Base-by-base conservation (phyloP, 2,888 invertebrate species). In the Drymonia ruficornis region DNA sequence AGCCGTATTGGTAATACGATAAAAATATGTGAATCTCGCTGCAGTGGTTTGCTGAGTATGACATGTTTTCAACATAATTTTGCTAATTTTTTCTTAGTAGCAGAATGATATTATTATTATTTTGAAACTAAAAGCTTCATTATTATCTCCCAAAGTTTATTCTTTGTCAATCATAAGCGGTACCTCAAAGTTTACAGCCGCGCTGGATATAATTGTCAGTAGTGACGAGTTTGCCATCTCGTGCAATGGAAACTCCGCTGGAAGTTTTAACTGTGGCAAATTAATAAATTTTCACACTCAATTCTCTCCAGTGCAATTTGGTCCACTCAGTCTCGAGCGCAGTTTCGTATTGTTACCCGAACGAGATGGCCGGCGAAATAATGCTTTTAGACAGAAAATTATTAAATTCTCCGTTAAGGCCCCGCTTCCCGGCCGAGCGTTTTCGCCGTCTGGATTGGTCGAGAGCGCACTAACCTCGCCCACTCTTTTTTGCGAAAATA, bases 201-300 rank as follows among this genome's bases (percentile, higher is more conserved):
- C 4, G 13, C n/a, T 38, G 38, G 38, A 7, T 38, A 38, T 38
- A 38, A 38, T 38, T n/a, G 38, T 15, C 4, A 38, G n/a, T n/a
- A 38, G n/a, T n/a, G n/a, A n/a, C n/a, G n/a, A n/a, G n/a, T n/a
- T n/a, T n/a, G 38, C 15, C n/a, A 38, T n/a, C 15, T 38, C 15
- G 11, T 15, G 6, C 38, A 15, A 13, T 15, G 38, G 31, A 38
- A 28, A 47, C 42, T 34, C 47, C 28, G 50, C 18, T 48, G 53
- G 52, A 57, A 65, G 58, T 61, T 70, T 63, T 53, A 52, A 63
- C 40, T 18, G 46, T 36, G 53, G 42, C 55, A 65, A 65, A 38
- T 67, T 63, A 63, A 63, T 63, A 61, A 52, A 65, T 61, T 62
- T 61, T 31, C 38, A 40, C 52, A 40, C 51, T 34, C 36, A 52